Evolutionary conservation across 2,797 vertebrate species (phyloP).

Genomic region (Apodemus agrarius): DNA sequence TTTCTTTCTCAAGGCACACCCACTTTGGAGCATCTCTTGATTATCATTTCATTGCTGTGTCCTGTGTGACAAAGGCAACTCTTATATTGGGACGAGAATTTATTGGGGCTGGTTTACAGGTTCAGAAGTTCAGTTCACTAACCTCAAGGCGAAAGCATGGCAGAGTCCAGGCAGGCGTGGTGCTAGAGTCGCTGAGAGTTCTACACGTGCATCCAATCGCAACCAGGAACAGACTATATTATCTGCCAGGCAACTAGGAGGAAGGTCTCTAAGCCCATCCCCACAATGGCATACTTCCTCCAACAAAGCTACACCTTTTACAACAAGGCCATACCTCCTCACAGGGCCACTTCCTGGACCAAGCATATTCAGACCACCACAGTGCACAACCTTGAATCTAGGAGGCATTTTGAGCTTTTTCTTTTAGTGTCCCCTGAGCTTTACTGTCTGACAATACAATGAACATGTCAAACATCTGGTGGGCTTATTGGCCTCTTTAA

Average conservation of each 20-base stretch:
- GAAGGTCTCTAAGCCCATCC: background rate
- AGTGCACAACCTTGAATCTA: background rate
- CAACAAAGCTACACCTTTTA: background rate
- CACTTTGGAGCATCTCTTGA: background rate
- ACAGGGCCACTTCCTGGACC: background rate
- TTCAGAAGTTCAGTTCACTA: background rate
- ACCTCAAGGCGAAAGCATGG: background rate
- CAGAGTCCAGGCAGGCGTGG: background rate
- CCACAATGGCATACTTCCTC: background rate
- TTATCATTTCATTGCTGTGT: background rate
- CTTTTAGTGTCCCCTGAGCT: background rate
- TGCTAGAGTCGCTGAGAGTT: background rate
- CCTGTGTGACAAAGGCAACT: background rate
- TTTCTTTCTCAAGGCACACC: background rate
- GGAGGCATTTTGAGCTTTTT: background rate
- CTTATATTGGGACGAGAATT: background rate
- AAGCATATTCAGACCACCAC: background rate
- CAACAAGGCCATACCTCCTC: background rate
- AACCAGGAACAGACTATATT: background rate
- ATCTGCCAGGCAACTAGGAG: background rate
- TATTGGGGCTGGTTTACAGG: background rate
- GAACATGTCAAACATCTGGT: background rate
- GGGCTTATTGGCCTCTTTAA: background rate
- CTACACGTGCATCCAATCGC: background rate
- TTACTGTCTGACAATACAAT: background rate